Conservation (phyloP, 1,140 invertebrate species). For the Oncopodura yosiiana region DNA sequence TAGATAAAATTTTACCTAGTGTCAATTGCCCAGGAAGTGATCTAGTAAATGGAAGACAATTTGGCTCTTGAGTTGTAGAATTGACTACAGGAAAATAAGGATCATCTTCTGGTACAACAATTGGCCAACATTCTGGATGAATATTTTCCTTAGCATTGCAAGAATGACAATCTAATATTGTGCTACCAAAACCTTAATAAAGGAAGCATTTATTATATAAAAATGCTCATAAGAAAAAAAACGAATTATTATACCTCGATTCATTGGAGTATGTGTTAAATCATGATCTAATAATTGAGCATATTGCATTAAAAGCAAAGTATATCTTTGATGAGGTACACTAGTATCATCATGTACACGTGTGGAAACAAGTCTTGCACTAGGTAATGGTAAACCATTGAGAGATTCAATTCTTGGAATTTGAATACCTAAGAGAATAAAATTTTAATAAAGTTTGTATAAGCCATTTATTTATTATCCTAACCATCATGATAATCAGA, state of each 20-base stretch:
- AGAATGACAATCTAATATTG: conserved; percentile 42
- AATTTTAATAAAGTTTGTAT: too few relatives aligned
- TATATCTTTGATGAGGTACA: conserved; percentile 44
- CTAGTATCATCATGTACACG: conserved; percentile 42
- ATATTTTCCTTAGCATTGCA: conserved; percentile 43
- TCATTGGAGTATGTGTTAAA: conserved; percentile 49
- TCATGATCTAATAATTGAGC: conserved; percentile 52
- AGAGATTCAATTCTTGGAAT: conserved; percentile 37
- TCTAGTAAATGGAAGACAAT: conserved; percentile 50
- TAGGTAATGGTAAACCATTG: conserved; percentile 40
- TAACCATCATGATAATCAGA: conserved; percentile 49
- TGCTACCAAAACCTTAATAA: conserved; percentile 40
- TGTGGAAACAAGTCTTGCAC: conserved; percentile 42
- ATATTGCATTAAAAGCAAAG: conserved; percentile 46
- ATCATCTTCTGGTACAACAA: conserved; percentile 47
- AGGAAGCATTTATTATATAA: neutral
- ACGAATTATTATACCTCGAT: conserved; percentile 38
- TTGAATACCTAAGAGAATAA: conserved; percentile 39
- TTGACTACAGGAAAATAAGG: conserved; percentile 46
- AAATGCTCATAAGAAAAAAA: neutral
- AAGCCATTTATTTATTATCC: conserved; percentile 8
- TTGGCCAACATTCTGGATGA: conserved; percentile 50
- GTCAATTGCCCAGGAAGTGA: conserved; percentile 51
- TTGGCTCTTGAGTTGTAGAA: conserved; percentile 41
- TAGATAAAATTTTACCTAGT: conserved; percentile 39